Conservation (phyloP, 2,797 vertebrate species). For the Trematocara caparti region DNA sequence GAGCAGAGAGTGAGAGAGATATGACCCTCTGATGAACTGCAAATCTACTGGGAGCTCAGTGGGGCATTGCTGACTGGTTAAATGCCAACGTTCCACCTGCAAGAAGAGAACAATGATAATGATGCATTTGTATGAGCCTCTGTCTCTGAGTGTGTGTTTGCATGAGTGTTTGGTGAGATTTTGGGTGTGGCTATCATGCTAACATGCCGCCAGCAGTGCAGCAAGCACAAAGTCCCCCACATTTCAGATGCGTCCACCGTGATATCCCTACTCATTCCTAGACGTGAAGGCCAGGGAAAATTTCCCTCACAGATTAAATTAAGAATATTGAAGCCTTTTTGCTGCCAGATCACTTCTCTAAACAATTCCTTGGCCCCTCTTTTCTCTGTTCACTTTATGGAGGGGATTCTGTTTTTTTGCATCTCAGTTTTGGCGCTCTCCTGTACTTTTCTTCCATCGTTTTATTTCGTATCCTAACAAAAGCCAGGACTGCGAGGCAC, state of each 20-base stretch:
- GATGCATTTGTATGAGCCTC: constrained; percentile 33
- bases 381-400: constrained; percentile 20
- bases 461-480: constrained; percentile 49
- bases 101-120: constrained; percentile 47
- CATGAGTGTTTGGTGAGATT: not conserved
- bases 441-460: constrained; percentile 26
- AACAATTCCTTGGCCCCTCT: constrained; percentile 28
- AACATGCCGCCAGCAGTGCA: not conserved
- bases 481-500: constrained; percentile 63
- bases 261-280: not conserved
- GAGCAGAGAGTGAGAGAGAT: constrained; percentile 50
- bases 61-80: constrained; percentile 61
- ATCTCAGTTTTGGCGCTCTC: not conserved
- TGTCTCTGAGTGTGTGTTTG: constrained; percentile 3
- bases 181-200: constrained; percentile 16
- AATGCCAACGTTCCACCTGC: constrained; percentile 71
- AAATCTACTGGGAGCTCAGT: constrained; percentile 68
- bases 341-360: constrained; percentile 57
- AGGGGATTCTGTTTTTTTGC: not conserved
- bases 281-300: constrained; percentile 3
- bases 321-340: constrained; percentile 16
- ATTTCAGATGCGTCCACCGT: constrained; percentile 2
- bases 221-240: not conserved
- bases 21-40: constrained; percentile 78
- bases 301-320: constrained; percentile 43